Percentiles rank a stretch among this genome's conserved stretches.
Evolutionary conservation across 2,113 vertebrate genomes (phyloP).

Genomic region (Scartelaos histophorus): DNA sequence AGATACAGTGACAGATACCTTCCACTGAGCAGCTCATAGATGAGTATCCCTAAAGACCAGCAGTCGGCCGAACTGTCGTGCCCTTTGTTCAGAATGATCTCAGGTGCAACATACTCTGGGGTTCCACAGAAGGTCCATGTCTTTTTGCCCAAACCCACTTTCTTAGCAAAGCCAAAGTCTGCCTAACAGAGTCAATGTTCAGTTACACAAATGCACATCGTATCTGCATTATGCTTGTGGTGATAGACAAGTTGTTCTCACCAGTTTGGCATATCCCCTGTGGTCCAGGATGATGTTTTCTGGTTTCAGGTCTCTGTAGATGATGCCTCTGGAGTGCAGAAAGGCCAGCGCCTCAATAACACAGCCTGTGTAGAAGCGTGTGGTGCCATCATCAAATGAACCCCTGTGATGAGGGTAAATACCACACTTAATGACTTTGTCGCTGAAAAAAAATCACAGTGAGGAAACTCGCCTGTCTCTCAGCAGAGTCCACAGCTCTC

Average conservation of each 20-base stretch:
- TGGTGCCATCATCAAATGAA: slow-evolving; percentile 69
- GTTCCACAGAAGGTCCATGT: slow-evolving; percentile 79
- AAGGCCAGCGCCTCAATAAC: slow-evolving; percentile 72
- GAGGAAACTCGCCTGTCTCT: slow-evolving; percentile 62
- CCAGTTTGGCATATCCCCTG: slow-evolving; percentile 75
- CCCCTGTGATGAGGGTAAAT: slow-evolving; percentile 50
- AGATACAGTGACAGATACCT: slow-evolving; percentile 67
- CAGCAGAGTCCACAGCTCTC: slow-evolving; percentile 77
- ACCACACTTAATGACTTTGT: neutral
- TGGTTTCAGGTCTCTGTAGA: slow-evolving; percentile 78
- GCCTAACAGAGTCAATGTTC: slow-evolving; percentile 37
- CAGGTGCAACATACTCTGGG: slow-evolving; percentile 74
- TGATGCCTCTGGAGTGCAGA: slow-evolving; percentile 72
- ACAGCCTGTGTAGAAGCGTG: slow-evolving; percentile 75
- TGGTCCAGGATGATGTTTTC: slow-evolving; percentile 78
- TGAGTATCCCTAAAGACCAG: slow-evolving; percentile 76
- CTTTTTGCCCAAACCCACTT: slow-evolving; percentile 75
- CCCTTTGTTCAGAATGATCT: slow-evolving; percentile 76
- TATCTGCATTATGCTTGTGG: too few species aligned
- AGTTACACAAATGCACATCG: neutral
- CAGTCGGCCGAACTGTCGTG: slow-evolving; percentile 75
- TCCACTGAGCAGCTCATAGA: slow-evolving; percentile 75
- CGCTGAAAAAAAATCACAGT: neutral
- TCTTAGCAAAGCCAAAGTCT: slow-evolving; percentile 78
- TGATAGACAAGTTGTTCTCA: slow-evolving; percentile 6